These are phyloP conservation scores for Onchidella celtica DNA, from an alignment of 2,888 invertebrate genomes.

Conservation along the genomic window DNA sequence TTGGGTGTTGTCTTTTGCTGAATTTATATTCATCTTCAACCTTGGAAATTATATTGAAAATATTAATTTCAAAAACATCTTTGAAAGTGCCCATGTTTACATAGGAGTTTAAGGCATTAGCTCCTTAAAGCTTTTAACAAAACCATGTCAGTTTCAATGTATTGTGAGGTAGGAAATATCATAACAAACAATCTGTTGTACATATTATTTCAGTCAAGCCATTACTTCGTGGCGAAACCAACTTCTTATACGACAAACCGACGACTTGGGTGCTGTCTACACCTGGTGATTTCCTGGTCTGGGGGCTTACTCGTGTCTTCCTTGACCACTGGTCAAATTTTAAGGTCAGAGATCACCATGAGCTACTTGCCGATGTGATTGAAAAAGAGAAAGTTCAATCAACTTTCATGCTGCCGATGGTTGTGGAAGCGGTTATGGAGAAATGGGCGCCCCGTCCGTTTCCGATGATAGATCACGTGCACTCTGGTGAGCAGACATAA, in stretches of 20 bases:
- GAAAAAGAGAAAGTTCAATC: constrained; percentile 7
- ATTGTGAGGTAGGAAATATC: no score
- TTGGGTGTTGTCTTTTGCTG: no score
- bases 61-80: no score
- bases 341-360: background rate
- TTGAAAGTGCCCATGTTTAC: no score
- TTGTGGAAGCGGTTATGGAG: background rate
- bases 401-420: background rate
- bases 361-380: constrained; percentile 13
- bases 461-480: background rate
- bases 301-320: background rate
- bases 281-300: constrained; percentile 7
- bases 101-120: no score
- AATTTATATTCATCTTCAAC: no score
- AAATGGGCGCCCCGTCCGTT: constrained; percentile 12
- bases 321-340: constrained; percentile 2
- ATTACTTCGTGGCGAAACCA: background rate
- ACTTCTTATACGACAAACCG: constrained; percentile 10
- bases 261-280: background rate
- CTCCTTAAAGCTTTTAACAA: no score
- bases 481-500: background rate
- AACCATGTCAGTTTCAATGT: no score
- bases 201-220: background rate
- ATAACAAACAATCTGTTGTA: no score
- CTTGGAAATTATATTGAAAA: no score